These are phyloP conservation scores for Listronotus bonariensis DNA, from an alignment of 1,140 invertebrate genomes.

Conservation along the genomic window DNA sequence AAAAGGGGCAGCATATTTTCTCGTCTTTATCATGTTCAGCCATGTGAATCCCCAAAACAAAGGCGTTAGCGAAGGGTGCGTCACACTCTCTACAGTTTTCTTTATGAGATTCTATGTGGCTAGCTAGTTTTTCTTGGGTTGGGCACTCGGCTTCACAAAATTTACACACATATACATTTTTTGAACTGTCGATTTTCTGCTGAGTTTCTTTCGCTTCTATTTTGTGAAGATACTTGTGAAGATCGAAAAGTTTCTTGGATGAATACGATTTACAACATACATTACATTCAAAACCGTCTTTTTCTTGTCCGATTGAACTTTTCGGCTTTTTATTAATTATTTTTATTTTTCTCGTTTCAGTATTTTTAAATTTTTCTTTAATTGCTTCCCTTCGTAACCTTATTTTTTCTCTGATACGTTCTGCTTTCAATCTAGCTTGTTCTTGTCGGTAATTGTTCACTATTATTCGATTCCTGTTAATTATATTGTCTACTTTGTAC, in stretches of 20 bases:
- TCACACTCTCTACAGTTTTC: constrained; percentile 21
- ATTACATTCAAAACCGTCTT: constrained; percentile 4
- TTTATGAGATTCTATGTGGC: constrained; percentile 17
- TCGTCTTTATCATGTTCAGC: constrained; percentile 21
- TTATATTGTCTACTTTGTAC: neutral
- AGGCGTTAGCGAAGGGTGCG: constrained; percentile 9
- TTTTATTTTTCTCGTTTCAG: neutral
- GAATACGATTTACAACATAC: constrained; percentile 1
- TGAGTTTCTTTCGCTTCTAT: constrained; percentile 3
- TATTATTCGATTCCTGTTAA: neutral
- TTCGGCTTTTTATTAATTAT: too few species aligned
- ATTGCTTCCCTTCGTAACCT: neutral
- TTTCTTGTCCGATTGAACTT: too few species aligned
- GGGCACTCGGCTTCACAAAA: constrained; percentile 23
- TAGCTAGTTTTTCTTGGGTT: neutral
- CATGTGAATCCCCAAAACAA: constrained; percentile 23
- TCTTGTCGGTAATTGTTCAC: neutral
- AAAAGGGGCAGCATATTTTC: constrained; percentile 39
- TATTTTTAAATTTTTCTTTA: neutral
- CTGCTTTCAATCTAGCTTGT: neutral
- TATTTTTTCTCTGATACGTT: neutral
- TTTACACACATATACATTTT: constrained; percentile 20
- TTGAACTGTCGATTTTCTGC: neutral
- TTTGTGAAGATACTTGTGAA: constrained; percentile 18
- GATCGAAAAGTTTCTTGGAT: constrained; percentile 17